Base-by-base conservation (phyloP, 2,113 vertebrate species). In the Xenus cinereus region DNA sequence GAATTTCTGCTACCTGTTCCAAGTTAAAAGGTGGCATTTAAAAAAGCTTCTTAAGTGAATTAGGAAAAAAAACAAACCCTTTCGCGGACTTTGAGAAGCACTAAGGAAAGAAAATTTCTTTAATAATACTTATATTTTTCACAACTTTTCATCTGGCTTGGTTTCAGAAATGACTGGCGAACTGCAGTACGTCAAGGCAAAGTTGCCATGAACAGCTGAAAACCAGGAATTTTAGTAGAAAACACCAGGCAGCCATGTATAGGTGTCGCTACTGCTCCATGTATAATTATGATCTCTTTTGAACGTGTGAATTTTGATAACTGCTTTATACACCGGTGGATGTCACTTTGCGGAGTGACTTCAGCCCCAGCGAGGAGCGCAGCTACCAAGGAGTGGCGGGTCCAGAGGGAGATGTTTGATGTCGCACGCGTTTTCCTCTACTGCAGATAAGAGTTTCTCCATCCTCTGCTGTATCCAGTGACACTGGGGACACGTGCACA, bases 191-290 rank as follows among this genome's bases (percentile, higher is more conserved):
- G 13, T 7, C 5, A 15, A 26, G 46, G 54, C 35, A 46, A 46
- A 64, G 33, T 39, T 92, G 75, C 68, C 43, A 16, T 7, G 6
- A 84, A 17, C 54, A 75, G 59, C 7, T 89, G 82, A 66, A 66
- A 67, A 7, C 7, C 8, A 28, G 50, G 51, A 46, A 23, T 66
- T 63, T 28, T 45, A 51, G 41, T 37, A 13, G 87, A 26, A 81
- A 51, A 66, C 60, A 26, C 20, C 0, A 79, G 50, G 82, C 71
- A 87, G 46, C 53, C 54, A 4, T 86, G 84, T 91, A 20, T 93
- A 96, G 95, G 93, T 95, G 96, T 97, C 90, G 64, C 93, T 95
- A 27, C 92, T 93, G 95, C 93, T 93, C 93, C 71, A 41, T 5
- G 19, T 39, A 12, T 73, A 26, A 82, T 69, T n/a, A 28, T 30